phyloP scores from a whole-genome alignment of 2,113 vertebrate species.

The Prietella phreatophila region DNA sequence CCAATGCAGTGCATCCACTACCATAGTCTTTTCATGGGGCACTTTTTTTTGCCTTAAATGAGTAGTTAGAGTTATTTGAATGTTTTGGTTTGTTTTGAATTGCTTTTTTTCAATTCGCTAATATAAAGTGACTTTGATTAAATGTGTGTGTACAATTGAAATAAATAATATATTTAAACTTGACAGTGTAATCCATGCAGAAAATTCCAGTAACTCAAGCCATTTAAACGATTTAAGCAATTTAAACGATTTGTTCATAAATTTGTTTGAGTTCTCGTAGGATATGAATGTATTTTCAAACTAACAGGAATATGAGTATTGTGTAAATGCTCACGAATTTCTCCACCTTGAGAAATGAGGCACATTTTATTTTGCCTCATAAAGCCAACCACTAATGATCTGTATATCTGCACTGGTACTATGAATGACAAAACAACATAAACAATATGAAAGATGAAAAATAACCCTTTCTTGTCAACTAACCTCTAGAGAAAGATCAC shows the following conservation, averaged over 20 bases:
- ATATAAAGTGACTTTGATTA: not conserved
- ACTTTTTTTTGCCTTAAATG: not conserved
- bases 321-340: not conserved
- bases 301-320: not conserved
- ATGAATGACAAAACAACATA: not conserved
- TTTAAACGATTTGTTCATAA: not conserved
- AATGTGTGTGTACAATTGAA: not conserved
- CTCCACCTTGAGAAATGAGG: not conserved
- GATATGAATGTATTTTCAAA: not conserved
- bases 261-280: not conserved
- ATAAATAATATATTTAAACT: not conserved
- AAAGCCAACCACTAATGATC: not conserved
- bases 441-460: not conserved
- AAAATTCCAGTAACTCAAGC: not conserved
- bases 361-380: not conserved
- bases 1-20: not conserved
- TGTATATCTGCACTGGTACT: not conserved
- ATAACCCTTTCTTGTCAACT: not conserved
- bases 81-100: not conserved
- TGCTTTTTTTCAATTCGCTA: not conserved
- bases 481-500: not conserved
- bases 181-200: not conserved
- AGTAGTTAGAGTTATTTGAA: not conserved
- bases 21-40: not conserved
- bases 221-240: not conserved